Base-by-base conservation (phyloP, 2,797 vertebrate genomes). In the Falco cherrug region DNA sequence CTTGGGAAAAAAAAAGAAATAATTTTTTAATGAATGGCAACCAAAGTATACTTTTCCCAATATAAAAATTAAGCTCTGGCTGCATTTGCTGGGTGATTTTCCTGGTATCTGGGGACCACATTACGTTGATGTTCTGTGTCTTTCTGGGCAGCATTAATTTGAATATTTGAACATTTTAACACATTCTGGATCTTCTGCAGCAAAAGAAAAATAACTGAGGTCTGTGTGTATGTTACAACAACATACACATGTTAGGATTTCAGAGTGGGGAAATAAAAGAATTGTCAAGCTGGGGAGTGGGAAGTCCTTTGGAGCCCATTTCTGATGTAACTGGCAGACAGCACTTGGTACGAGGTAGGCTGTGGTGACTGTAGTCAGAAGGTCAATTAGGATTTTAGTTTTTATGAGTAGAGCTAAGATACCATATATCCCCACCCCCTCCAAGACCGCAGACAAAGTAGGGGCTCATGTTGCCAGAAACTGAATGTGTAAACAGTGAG, bases 361-460 rank as follows among this genome's bases (percentile, higher is more conserved):
- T 51, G 6, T 29, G 51, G 67, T 47, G 41, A 15, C 60, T 84
- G 83, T 74, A 79, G 57, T 50, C 47, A 53, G 79, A 29, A 94
- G 83, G 73, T 77, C 82, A 71, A 2, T 8, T 33, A 15, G 20
- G 70, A 93, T 85, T 88, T 67, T 25, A 25, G 53, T 0, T 8
- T 10, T 70, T 79, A 37, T 26, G 60, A 45, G 60, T 21, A 43
- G 20, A 20, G 26, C 28, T 53, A 31, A 74, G 61, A 18, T 59
- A 7, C 17, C 48, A 3, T 67, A 31, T 39, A 70, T 11, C 4
- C 24, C 0, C 8, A 11, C 4, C 17, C 3, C 9, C 13, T 3
- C 7, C 3, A 6, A 4, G 39, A 19, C 0, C 25, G 35, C 47
- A 75, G 75, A 33, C 48, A 56, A 41, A 59, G 64, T 47, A 19